Base-by-base conservation (phyloP, 2,113 vertebrate species). In the Cyprinodon brontotheroides region DNA sequence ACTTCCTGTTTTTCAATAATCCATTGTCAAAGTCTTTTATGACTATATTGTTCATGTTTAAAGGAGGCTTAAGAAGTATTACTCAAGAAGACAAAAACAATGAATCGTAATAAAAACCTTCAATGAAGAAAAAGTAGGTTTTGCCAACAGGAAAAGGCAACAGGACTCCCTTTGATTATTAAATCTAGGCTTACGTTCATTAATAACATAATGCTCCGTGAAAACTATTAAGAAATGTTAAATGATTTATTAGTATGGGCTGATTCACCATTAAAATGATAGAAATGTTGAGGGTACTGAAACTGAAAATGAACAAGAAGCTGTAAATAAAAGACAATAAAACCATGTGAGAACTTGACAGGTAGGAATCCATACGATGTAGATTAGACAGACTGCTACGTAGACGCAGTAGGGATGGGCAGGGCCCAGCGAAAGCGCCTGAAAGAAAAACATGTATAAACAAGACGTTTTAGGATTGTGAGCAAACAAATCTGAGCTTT, bases 361-460 rank as follows among this genome's bases (percentile, higher is more conserved):
- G 68, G 61, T 60, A 84, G 86, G 86, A 89, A 89, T 90, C 83
- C 68, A 87, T 80, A 85, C 76, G 87, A 71, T 86, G 69, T 87
- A 20, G 65, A 76, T 61, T 83, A 89, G 89, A 85, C 86, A 71
- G 77, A 50, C 15, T 53, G 4, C 57, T 10, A 66, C 14, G 22
- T 64, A 70, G 81, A 82, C 63, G 61, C 74, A 61, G 61, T 69
- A 64, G 73, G 70, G 69, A 74, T 57, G 84, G 83, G 89, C 37
- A 80, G 70, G 88, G 86, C 83, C 14, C 61, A 36, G 38, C 71
- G 20, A 37, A 77, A 74, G 84, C 38, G 64, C 72, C 64, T 72
- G 74, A 86, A 87, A 70, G 80, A 57, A 87, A 57, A 86, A 78
- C 89, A 61, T 90, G 92, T 83, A 89, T 87, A 80, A 84, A 91